Evolutionary conservation across 2,113 vertebrate species (phyloP).

Genomic region (Petrocephalus microphthalmus): DNA sequence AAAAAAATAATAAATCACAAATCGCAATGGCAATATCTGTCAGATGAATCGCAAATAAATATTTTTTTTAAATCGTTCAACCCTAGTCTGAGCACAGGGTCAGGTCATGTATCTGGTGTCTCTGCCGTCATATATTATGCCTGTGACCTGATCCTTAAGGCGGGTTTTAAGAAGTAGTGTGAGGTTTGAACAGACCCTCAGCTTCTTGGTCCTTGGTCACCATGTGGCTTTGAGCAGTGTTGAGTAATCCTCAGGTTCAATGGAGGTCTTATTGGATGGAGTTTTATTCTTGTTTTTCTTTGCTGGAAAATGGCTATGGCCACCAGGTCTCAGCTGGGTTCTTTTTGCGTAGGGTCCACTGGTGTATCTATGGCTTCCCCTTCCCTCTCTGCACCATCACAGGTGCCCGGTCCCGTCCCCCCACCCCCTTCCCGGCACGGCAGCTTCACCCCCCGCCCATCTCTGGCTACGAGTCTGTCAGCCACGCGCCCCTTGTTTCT

Average conservation of each 20-base stretch:
- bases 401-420: neutral
- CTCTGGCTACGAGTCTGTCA: neutral
- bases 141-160: neutral
- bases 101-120: neutral
- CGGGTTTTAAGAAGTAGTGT: neutral
- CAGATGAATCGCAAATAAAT: no score
- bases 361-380: neutral
- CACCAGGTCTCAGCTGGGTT: neutral
- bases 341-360: neutral
- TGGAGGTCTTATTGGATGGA: neutral
- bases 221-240: neutral
- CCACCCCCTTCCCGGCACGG: neutral
- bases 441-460: neutral
- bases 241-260: neutral
- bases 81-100: neutral
- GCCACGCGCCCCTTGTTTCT: neutral
- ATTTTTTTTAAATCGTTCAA: no score
- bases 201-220: neutral
- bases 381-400: neutral
- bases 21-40: no score
- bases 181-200: neutral
- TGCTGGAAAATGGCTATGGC: neutral
- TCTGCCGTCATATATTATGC: neutral
- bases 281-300: neutral
- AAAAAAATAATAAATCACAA: no score